Percentiles rank a stretch among this genome's conserved stretches.
Evolutionary conservation across 64 coral and sea anemone species (phyloP).

Genomic region (Porites lutea): DNA sequence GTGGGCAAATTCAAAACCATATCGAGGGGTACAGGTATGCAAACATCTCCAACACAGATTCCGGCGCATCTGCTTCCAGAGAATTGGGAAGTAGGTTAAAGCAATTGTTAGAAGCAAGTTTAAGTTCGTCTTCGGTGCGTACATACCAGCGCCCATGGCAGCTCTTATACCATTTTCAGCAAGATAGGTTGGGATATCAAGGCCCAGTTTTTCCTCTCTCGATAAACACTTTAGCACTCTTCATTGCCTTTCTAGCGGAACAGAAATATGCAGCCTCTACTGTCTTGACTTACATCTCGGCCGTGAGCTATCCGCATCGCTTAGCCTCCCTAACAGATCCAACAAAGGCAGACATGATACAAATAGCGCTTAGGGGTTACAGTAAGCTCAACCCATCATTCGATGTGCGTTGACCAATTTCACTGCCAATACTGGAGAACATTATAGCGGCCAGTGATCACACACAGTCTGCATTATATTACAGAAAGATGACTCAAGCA

Average conservation of each 20-base stretch:
- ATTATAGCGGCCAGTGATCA: neutral
- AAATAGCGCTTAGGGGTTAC: constrained; percentile 7
- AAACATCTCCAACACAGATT: neutral
- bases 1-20: constrained; percentile 49
- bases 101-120: constrained; percentile 4
- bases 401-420: neutral
- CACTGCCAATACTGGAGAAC: neutral
- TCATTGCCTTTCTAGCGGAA: constrained; percentile 12
- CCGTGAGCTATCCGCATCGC: neutral
- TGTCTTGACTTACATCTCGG: constrained; percentile 19
- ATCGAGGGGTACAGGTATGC: constrained; percentile 8
- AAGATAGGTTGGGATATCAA: neutral
- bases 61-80: constrained; percentile 1
- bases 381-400: neutral
- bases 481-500: neutral
- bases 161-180: neutral
- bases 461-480: neutral
- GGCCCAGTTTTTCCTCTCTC: neutral
- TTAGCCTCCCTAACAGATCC: neutral
- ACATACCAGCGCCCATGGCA: neutral
- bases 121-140: neutral
- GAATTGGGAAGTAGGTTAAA: constrained; percentile 13
- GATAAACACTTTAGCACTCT: neutral
- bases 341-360: neutral
- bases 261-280: neutral